Conservation (phyloP, 2,797 vertebrate genomes). For the Sebastes steindachneri region DNA sequence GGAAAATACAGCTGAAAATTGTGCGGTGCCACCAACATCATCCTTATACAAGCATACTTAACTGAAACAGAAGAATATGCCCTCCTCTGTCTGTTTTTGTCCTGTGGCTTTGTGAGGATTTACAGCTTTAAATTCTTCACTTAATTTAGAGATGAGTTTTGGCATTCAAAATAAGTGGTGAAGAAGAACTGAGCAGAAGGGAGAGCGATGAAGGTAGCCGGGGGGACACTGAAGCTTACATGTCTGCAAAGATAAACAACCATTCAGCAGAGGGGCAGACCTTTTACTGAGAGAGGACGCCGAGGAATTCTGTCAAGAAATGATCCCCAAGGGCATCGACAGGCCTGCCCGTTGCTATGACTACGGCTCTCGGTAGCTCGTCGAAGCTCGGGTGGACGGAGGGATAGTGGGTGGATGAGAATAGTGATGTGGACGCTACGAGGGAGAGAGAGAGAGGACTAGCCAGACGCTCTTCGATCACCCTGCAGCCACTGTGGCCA, state of each 20-base stretch:
- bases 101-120: conserved; percentile 13
- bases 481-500: conserved; percentile 45
- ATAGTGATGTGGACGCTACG: conserved; percentile 56
- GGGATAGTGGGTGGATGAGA: conserved; percentile 65
- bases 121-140: conserved; percentile 20
- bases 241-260: conserved; percentile 72
- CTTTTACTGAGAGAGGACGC: conserved; percentile 73
- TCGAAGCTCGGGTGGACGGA: conserved; percentile 47
- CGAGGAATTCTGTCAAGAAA: conserved; percentile 79
- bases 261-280: conserved; percentile 68
- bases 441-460: conserved; percentile 21
- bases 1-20: neutral
- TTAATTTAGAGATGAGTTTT: conserved; percentile 40
- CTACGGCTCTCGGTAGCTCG: conserved; percentile 61
- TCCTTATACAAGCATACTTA: neutral
- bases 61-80: neutral
- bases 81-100: conserved; percentile 21
- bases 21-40: neutral
- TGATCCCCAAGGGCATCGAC: conserved; percentile 76
- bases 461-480: conserved; percentile 38
- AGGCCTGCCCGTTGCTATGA: conserved; percentile 80
- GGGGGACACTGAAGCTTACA: conserved; percentile 41
- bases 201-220: conserved; percentile 32
- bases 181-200: conserved; percentile 29
- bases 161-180: conserved; percentile 26